Evolutionary conservation across 1,140 invertebrate genomes (phyloP), one percentile per base, ranked within the genome.

Genomic region (Thaumatotibia leucotreta): DNA sequence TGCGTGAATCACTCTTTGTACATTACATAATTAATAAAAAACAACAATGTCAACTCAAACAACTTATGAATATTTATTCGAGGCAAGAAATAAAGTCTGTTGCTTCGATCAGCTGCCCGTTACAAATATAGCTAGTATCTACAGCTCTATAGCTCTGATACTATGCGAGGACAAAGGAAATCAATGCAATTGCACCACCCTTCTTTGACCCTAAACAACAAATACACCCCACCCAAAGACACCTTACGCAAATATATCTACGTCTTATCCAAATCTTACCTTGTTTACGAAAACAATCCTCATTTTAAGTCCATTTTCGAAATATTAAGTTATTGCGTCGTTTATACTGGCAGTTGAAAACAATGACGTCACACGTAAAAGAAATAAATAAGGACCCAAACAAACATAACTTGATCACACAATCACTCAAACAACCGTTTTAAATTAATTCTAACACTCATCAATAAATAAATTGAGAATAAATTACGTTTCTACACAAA

Each of bases 281-380:
- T 85, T 82, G 68, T 72, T 78, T 79, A 80, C 68, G 72, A 95
- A 80, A 81, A 84, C 75, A 83, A 83, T 83, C 82, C 70, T 88
- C 87, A 91, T 89, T 88, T 88, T 91, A 88, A 86, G 82, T 87
- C 86, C 87, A 90, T 89, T 87, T 90, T 82, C 73, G 23, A 79
- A 74, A 79, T 80, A 79, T 83, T 89, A 77, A 82, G 83, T 80
- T 89, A 91, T 89, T 91, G 90, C 90, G 90, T 91, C 84, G 88
- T 91, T 86, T 73, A 77, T 76, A 83, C 82, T 91, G 82, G 84
- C 87, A 91, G 80, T 86, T 78, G 82, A 88, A 86, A 90, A 90
- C 76, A 83, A 86, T 91, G 90, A 91, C 88, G 90, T 91, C 90
- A 90, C 85, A 82, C 74, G 76, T 80, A 79, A 75, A 74, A 79